Evolutionary conservation across 2,113 vertebrate genomes (phyloP), one percentile per base, ranked within the genome.

Genomic region (Parus major): DNA sequence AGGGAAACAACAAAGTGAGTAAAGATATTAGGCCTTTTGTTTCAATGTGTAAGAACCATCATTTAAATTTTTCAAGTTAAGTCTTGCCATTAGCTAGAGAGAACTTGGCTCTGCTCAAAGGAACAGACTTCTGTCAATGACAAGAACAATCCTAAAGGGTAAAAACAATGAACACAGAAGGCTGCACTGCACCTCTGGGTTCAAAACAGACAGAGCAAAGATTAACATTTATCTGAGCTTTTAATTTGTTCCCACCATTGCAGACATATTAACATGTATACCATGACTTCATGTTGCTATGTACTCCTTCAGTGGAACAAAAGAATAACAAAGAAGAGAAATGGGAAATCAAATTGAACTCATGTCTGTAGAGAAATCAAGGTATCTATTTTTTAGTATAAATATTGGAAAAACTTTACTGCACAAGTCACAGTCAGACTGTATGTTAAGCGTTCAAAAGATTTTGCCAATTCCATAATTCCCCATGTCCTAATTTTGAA

Each of bases 111-210:
- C 29, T 68, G 39, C 55, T 93, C n/a, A 91, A 93, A 95, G 69
- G 18, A 96, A 71, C 73, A 94, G 86, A n/a, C 59, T 94, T 95
- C 81, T 91, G 71, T 92, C 80, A 82, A 71, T 53, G 88, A 96
- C 88, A 93, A 92, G 66, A 96, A 75, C 22, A 83, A 93, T 73
- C 47, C 73, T 73, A 33, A 93, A 90, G 80, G 92, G 86, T 68
- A 91, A 95, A 94, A 93, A 42, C 81, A 89, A 72, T 41, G 59
- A 93, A 81, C 36, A 73, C 56, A 84, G 75, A 81, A 86, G 47
- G 63, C 80, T 95, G 50, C 42, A 70, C 66, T 82, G 63, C 96
- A 77, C 29, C 18, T 87, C 39, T 70, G 59, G 36, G n/a, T 82
- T 85, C 91, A 55, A 90, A 82, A 70, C 29, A 85, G 86, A 91